Conservation (phyloP, 1,140 invertebrate species). For the Nymphalis io region DNA sequence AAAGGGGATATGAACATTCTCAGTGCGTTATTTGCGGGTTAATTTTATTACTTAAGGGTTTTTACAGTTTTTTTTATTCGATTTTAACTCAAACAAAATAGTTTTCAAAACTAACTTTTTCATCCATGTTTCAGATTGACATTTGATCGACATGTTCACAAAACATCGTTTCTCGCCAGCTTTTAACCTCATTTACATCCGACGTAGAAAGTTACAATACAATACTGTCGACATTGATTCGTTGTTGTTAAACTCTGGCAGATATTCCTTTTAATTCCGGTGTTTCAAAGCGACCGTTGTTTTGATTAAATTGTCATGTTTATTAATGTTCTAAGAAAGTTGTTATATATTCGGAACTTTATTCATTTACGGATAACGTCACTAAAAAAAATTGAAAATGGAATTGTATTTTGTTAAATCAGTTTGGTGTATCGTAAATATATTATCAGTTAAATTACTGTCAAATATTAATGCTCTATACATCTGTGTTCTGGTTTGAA, state of each 20-base stretch:
- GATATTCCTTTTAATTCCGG: slow-evolving; percentile 32
- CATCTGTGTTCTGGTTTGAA: too few relatives aligned
- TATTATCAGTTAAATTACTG: too few relatives aligned
- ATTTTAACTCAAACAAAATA: background rate
- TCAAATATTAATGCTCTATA: too few relatives aligned
- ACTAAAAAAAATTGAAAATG: background rate
- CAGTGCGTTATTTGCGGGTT: too few relatives aligned
- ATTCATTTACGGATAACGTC: background rate
- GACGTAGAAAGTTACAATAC: slow-evolving; percentile 50
- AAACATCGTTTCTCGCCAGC: slow-evolving; percentile 59
- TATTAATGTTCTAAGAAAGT: slow-evolving; percentile 11
- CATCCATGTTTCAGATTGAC: slow-evolving; percentile 50
- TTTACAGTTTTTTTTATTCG: too few relatives aligned
- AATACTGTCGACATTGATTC: slow-evolving; percentile 48
- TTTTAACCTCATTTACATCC: slow-evolving; percentile 65
- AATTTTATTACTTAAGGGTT: too few relatives aligned
- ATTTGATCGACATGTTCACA: slow-evolving; percentile 65
- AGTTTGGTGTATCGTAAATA: too few relatives aligned
- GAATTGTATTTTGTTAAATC: background rate
- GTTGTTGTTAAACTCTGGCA: slow-evolving; percentile 48
- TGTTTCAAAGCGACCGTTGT: slow-evolving; percentile 20
- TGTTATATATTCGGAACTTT: background rate
- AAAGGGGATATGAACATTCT: too few relatives aligned
- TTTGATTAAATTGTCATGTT: slow-evolving; percentile 13
- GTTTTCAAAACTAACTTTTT: slow-evolving; percentile 9